Base-by-base conservation (phyloP, 2,797 vertebrate genomes). In the Potorous gilbertii region DNA sequence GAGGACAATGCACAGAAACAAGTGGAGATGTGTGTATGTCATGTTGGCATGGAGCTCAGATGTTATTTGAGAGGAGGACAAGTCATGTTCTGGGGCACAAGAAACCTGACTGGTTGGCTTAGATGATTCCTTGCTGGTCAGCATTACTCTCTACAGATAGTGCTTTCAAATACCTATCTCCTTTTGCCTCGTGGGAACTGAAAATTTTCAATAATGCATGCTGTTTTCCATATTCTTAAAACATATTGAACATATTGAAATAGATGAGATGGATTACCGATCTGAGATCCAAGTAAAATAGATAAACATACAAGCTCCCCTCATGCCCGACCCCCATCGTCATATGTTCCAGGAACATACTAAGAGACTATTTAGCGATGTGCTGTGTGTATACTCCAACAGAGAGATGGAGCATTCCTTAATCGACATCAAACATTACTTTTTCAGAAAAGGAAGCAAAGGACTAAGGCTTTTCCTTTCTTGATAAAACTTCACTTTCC, bases 151-250 rank as follows among this genome's bases (percentile, higher is more conserved):
- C 57, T 40, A 5, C 34, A 91, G 50, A 93, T 96, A 97, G 92
- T 95, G 74, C 93, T 97, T 97, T 97, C 54, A 46, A 50, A 50
- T 74, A 40, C 52, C 46, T 46, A 89, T 94, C 56, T 56, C 74
- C 50, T 10, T 95, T 95, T 93, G 94, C 28, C 92, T 94, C 57
- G 46, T 57, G 57, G 24, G 46, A 94, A 94, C 28, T 95, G 95
- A 92, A 95, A 97, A 91, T 6, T 91, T 96, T 98, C 91, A 97
- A 96, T 97, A 97, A 97, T 97, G 91, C 56, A 96, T 97, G 93
- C 50, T 57, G 54, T 34, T 95, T 92, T 95, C 56, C 56, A 57
- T 94, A 96, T 29, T 94, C 95, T 59, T 95, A 94, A n/a, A 94
- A n/a, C 40, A 91, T 92, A 96, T 92, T 0, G 27, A 94, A 46